Evolutionary conservation across 1,140 invertebrate genomes (phyloP).

Genomic region (Amphibalanus amphitrite): DNA sequence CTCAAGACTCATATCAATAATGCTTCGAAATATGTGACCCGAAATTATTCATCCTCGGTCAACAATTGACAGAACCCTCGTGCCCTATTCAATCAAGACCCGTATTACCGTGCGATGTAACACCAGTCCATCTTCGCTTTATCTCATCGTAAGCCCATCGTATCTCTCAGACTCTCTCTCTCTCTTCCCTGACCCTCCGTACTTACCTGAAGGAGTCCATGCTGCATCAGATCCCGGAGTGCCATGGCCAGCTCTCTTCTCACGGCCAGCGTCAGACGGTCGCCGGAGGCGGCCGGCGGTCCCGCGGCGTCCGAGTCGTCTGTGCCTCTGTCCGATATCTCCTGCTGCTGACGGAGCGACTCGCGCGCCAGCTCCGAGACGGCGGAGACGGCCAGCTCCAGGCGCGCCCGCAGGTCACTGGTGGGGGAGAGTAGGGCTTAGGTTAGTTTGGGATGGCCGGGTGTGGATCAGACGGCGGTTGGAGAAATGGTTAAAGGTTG

Average conservation of each 20-base stretch:
- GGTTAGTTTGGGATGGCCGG: too few relatives aligned
- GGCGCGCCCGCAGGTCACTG: conserved; percentile 71
- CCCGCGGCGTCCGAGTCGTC: conserved; percentile 45
- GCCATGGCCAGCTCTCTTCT: conserved; percentile 77
- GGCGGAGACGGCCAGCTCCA: conserved; percentile 74
- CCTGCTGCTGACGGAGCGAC: conserved; percentile 19
- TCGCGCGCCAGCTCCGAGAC: conserved; percentile 44
- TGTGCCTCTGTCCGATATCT: conserved; percentile 33
- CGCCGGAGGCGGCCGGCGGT: conserved; percentile 30
- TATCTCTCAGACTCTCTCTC: too few relatives aligned
- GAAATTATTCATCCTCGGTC: too few relatives aligned
- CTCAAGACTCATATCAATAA: too few relatives aligned
- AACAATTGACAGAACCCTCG: too few relatives aligned
- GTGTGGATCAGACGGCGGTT: too few relatives aligned
- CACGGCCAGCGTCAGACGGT: conserved; percentile 65
- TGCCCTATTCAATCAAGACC: too few relatives aligned
- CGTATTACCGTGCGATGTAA: too few relatives aligned
- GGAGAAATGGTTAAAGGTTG: too few relatives aligned
- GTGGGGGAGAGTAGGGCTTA: conserved; percentile 12
- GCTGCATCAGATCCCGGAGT: conserved; percentile 79
- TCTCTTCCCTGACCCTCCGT: not conserved
- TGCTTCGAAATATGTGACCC: too few relatives aligned
- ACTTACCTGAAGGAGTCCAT: conserved; percentile 56
- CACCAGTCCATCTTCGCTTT: too few relatives aligned
- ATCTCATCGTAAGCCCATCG: too few relatives aligned